Conservation (phyloP, 2,113 vertebrate species). For the Oreotrochilus melanogaster region DNA sequence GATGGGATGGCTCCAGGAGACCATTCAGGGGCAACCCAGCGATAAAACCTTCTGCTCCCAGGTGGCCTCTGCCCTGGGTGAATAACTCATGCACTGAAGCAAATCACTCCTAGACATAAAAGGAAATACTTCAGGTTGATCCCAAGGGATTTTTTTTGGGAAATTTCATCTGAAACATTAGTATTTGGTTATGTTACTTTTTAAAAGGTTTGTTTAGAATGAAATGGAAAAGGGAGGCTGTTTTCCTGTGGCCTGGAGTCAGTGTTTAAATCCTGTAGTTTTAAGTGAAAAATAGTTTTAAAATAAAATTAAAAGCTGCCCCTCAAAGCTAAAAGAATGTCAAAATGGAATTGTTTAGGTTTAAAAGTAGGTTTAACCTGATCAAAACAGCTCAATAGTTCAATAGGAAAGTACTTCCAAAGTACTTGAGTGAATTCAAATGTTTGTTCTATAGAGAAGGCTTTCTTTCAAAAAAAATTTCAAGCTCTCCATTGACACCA, state of each 20-base stretch:
- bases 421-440: neutral
- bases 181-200: neutral
- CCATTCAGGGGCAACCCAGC: rapidly evolving
- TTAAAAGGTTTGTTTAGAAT: neutral
- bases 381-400: neutral
- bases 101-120: neutral
- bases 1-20: neutral
- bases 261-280: neutral
- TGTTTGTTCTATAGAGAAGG: neutral
- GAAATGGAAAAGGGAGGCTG: neutral
- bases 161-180: neutral
- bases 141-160: neutral
- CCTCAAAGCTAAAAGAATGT: neutral
- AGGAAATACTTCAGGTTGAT: neutral
- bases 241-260: neutral
- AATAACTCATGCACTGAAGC: neutral
- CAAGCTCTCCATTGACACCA: neutral
- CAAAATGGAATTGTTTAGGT: neutral
- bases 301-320: neutral
- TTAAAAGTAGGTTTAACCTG: neutral
- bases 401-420: neutral
- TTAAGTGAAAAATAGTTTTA: neutral
- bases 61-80: neutral
- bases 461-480: neutral
- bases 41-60: neutral